Percentiles rank a stretch among this genome's conserved stretches.
Evolutionary conservation across 2,113 vertebrate genomes (phyloP).

Genomic region (Chaenogobius annularis): DNA sequence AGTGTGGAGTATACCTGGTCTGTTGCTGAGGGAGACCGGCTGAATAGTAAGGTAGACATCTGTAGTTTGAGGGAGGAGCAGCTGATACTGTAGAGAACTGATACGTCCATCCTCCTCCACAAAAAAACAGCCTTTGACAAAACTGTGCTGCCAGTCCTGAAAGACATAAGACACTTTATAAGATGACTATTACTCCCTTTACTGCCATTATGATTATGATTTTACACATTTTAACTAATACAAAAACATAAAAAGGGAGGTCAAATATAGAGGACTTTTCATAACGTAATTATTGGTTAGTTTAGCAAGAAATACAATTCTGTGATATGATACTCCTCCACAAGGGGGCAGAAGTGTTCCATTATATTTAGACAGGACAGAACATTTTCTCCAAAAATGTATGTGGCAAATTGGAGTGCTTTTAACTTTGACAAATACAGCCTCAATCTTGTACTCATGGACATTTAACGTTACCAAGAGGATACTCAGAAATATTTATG

Average conservation of each 20-base stretch:
- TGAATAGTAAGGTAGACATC: conserved; percentile 83
- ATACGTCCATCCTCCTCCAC: conserved; percentile 85
- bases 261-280: conserved; percentile 40
- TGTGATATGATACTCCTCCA: conserved; percentile 46
- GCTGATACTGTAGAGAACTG: conserved; percentile 83
- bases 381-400: conserved; percentile 32
- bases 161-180: conserved; percentile 13
- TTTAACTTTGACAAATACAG: conserved; percentile 69
- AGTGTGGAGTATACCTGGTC: conserved; percentile 40
- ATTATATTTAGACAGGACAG: conserved; percentile 26
- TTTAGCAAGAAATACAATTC: conserved; percentile 14
- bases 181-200: background rate
- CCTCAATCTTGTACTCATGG: conserved; percentile 42
- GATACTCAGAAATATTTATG: conserved; percentile 62
- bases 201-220: background rate
- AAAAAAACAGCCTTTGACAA: conserved; percentile 88
- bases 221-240: background rate
- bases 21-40: conserved; percentile 77
- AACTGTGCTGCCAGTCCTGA: conserved; percentile 84
- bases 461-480: conserved; percentile 57
- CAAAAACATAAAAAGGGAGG: conserved; percentile 39
- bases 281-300: conserved; percentile 21
- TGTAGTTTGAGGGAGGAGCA: conserved; percentile 81
- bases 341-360: conserved; percentile 62
- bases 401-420: conserved; percentile 51